Conservation (phyloP, 2,797 vertebrate species). For the Gallinago solitaria region DNA sequence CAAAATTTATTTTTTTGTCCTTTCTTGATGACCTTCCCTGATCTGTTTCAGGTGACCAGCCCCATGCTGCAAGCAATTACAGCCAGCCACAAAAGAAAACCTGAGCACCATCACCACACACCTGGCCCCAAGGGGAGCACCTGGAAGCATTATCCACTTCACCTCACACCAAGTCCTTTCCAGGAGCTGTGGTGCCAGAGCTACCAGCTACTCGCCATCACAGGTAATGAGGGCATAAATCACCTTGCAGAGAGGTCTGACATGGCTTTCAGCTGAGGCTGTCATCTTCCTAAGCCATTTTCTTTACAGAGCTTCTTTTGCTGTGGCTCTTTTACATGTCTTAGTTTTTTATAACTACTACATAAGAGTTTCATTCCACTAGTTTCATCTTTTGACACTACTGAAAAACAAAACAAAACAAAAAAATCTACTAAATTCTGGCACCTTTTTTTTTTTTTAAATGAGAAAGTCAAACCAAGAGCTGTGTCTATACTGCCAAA, state of each 20-base stretch:
- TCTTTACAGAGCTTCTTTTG: neutral
- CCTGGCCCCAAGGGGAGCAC: neutral
- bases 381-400: neutral
- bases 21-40: neutral
- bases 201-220: neutral
- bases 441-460: neutral
- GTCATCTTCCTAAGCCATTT: neutral
- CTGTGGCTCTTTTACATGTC: neutral
- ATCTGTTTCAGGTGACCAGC: neutral
- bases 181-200: neutral
- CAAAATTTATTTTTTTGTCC: neutral
- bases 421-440: neutral
- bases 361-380: neutral
- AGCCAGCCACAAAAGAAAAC: neutral
- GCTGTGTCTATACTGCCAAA: neutral
- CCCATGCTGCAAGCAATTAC: neutral
- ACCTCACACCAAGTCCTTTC: neutral
- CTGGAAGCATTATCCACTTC: neutral
- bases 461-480: neutral
- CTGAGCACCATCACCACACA: neutral
- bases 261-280: neutral
- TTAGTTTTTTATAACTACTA: neutral
- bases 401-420: neutral
- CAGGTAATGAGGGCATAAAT: neutral
- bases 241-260: neutral